Base-by-base conservation (phyloP, 1,140 invertebrate species). In the Wasmannia auropunctata region DNA sequence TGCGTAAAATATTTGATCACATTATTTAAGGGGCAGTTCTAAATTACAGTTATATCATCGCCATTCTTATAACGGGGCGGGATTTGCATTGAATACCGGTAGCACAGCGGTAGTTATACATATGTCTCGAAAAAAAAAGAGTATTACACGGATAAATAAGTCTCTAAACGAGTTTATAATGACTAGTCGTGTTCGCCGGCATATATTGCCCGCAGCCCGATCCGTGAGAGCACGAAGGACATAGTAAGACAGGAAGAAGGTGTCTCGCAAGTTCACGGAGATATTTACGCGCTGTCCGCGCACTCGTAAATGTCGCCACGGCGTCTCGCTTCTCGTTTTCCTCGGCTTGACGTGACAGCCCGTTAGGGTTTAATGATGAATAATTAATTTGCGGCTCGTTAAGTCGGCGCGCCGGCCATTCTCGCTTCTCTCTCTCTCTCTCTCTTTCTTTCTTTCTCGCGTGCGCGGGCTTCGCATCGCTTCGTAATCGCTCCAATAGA, bases 211-310 rank as follows among this genome's bases (percentile, higher is more conserved):
- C 76, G 87, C 54, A 75, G 81, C 65, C 37, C 49, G 16, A 72
- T 75, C 28, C 70, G n/a, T 62, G 51, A 74, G 75, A 89, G 46
- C 56, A 69, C 83, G 70, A 77, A 87, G 86, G 77, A 79, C 85
- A 80, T 34, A 58, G 77, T 31, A 63, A 86, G 31, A 54, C 87
- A 87, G 88, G 87, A 90, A 88, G 88, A 90, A 89, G 77, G 87
- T 85, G 87, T 87, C 86, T 70, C 88, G 87, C 87, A 70, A 88
- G 87, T 91, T 89, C 90, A 91, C 86, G 90, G 89, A 90, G 88
- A 91, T 91, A 92, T 92, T 92, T 90, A 92, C 89, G 90, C 87
- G 87, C 91, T 91, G 91, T 91, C 87, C 88, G 85, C 86, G 89
- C 60, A 92, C 91, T 92, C 90, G 91, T 91, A 91, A 92, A 92